A percentile compares a stretch with the other conserved stretches of the same genome.
These are phyloP conservation scores for Drosophila eohydei DNA, from an alignment of 2,888 invertebrate species.

Conservation along the genomic window DNA sequence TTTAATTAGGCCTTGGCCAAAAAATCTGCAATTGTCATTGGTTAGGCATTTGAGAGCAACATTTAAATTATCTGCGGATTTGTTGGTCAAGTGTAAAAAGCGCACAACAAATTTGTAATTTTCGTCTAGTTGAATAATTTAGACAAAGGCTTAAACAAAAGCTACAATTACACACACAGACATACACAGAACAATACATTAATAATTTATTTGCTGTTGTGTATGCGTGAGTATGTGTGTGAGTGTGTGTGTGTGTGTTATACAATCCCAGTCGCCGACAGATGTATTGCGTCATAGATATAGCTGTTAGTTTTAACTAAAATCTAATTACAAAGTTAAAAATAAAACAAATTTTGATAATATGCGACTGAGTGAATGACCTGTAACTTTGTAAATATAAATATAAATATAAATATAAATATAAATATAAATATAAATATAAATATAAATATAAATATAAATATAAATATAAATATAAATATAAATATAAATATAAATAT, in stretches of 20 bases:
- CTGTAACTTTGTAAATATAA: background rate
- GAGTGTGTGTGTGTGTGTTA: conserved; percentile 6
- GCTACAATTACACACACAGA: conserved; percentile 49
- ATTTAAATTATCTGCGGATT: conserved; percentile 32
- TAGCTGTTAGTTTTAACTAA: conserved; percentile 42
- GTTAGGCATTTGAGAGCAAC: conserved; percentile 11
- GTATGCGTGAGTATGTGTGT: background rate
- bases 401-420: too few relatives aligned
- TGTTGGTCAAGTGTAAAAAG: conserved; percentile 31
- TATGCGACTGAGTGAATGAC: background rate
- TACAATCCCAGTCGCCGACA: conserved; percentile 5
- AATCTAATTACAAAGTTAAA: conserved; percentile 55
- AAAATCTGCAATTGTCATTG: conserved; percentile 31
- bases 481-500: too few relatives aligned
- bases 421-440: too few relatives aligned
- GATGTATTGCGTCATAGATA: conserved; percentile 30
- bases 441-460: too few relatives aligned
- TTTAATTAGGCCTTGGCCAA: conserved; percentile 51
- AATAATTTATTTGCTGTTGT: conserved; percentile 71
- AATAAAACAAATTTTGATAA: background rate
- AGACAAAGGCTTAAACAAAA: conserved; percentile 59
- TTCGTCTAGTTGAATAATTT: conserved; percentile 54
- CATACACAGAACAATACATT: conserved; percentile 45
- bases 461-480: too few relatives aligned
- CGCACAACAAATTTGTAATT: conserved; percentile 33